Base-by-base conservation (phyloP, 2,888 invertebrate species). In the Ochlodes sylvanus region DNA sequence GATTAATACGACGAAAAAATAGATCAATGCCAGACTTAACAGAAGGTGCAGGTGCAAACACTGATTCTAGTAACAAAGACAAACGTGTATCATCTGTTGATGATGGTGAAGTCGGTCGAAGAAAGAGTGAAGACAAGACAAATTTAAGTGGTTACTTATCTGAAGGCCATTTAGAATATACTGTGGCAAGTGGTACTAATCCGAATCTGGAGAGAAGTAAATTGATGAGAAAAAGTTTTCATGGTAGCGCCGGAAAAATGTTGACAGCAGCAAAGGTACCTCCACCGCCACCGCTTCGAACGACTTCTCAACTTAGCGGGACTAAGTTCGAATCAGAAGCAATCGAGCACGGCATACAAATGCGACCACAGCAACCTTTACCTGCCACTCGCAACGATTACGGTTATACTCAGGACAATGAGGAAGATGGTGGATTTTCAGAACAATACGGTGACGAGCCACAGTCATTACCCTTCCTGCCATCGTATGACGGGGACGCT, bases 21-120 rank as follows among this genome's bases (percentile, higher is more conserved):
- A 94, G 98, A 73, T 98, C 98, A 66, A 97, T 98, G 97, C 98
- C 98, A 0, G 98, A 98, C 90, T 91, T 98, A 60, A 96, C 98
- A 0, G 98, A 98, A 84, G 96, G 96, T 0, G 96, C 96, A 60
- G 94, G 94, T 73, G 95, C 90, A 10, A 94, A 93, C 61, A 84
- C 77, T 54, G 88, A 92, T 60, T 79, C 89, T 10, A 79, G 83
- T 72, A 87, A 76, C 66, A 90, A 86, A 76, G 94, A 85, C 68
- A 92, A 86, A 80, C 93, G 86, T 17, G 89, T 85, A 57, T 90
- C 90, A 17, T 95, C 96, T 0, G 95, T 96, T n/a, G 97, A 97
- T 81, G 97, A 97, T 79, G 96, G 96, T 57, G 95, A 94, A 62
- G 95, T 97, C 0, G 97, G 97, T 1, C 82, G 95, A 27, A 95